Percentiles rank a stretch among this genome's conserved stretches.
Evolutionary conservation across 37 sponge, comb jelly and placozoan genomes (phyloP).

Genomic region (Cliona cf. orientalis): DNA sequence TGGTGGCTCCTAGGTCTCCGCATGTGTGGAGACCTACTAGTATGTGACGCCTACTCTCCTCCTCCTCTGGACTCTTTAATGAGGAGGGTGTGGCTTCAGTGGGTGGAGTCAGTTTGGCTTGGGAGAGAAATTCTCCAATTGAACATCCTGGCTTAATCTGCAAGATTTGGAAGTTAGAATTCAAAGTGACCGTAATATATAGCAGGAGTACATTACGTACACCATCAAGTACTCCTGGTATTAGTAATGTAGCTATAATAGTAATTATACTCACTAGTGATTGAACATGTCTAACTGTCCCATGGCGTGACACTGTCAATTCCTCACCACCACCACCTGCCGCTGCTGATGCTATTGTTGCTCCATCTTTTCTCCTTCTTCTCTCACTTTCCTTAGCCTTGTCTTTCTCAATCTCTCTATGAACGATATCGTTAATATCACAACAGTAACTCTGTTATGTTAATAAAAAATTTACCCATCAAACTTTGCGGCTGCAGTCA

Average conservation of each 20-base stretch:
- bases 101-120: no score
- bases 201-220: no score
- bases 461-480: no score
- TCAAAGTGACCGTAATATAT: no score
- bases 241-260: not conserved
- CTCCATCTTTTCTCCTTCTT: no score
- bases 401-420: conserved; percentile 26
- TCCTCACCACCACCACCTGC: not conserved
- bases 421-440: no score
- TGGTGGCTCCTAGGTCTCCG: conserved; percentile 74
- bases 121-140: not conserved
- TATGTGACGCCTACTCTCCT: conserved; percentile 18
- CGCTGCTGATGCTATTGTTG: no score
- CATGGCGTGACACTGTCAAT: not conserved
- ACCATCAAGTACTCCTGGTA: no score
- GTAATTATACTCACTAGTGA: not conserved
- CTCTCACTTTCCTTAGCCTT: conserved; percentile 15
- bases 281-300: conserved; percentile 28
- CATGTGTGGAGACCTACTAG: conserved; percentile 83
- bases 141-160: conserved; percentile 11
- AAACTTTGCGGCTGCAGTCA: conserved; percentile 54
- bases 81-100: no score
- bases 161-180: no score
- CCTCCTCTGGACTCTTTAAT: not conserved
- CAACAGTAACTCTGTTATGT: no score